These are phyloP conservation scores for Balaeniceps rex DNA, from an alignment of 2,113 vertebrate species.

Conservation along the genomic window DNA sequence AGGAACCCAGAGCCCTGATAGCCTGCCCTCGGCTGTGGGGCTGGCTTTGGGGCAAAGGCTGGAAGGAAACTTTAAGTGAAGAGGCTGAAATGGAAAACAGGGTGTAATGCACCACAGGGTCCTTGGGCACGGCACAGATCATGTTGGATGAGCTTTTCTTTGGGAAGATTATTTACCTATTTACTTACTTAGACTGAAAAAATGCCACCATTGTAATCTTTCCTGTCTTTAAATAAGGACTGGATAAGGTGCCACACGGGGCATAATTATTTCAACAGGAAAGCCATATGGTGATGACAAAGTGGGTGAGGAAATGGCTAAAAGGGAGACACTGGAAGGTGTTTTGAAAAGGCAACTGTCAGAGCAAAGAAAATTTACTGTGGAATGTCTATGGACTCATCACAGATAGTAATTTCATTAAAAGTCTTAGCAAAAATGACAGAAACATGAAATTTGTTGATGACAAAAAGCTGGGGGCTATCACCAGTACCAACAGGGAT, in stretches of 20 bases:
- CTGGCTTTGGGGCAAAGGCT: background rate
- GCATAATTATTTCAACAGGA: background rate
- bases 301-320: background rate
- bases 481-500: background rate
- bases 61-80: background rate
- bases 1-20: background rate
- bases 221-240: background rate
- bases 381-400: background rate
- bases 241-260: background rate
- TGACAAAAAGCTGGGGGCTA: background rate
- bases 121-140: background rate
- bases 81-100: background rate
- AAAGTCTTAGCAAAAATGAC: background rate
- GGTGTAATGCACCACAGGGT: background rate
- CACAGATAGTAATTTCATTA: background rate
- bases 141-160: background rate
- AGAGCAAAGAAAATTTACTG: background rate
- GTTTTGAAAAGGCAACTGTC: background rate
- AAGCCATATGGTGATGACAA: accelerated
- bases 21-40: background rate
- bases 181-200: background rate
- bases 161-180: background rate
- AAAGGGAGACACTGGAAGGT: background rate
- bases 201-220: background rate
- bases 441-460: background rate